phyloP scores from a whole-genome alignment of 2,113 vertebrate genomes.

The Ursus arctos region DNA sequence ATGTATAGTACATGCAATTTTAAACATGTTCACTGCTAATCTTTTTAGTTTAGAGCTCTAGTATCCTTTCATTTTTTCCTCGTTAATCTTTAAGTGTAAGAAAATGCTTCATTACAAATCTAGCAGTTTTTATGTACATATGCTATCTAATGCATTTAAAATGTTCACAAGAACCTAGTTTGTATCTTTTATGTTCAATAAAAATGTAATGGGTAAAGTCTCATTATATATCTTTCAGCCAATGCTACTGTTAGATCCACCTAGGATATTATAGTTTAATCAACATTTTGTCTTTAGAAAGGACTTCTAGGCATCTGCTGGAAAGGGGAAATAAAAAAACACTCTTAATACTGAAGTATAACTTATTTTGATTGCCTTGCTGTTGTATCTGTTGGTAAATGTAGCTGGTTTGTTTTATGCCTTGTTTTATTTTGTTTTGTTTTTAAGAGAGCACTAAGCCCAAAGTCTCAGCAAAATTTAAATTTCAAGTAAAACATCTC shows the following conservation, averaged over 20 bases:
- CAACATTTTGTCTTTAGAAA: constrained; percentile 25
- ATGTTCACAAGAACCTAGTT: neutral
- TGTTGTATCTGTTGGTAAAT: neutral
- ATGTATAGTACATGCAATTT: neutral
- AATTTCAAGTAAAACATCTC: neutral
- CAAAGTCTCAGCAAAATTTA: constrained; percentile 28
- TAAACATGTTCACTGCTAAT: neutral
- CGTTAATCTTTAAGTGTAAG: neutral
- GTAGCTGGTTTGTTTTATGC: neutral
- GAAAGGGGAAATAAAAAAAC: neutral
- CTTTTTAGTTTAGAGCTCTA: neutral
- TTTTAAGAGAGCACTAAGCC: constrained; percentile 5
- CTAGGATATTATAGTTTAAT: neutral
- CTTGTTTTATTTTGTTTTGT: neutral
- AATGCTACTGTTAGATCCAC: neutral
- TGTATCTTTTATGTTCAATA: constrained; percentile 35
- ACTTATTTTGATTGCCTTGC: neutral
- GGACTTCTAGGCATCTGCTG: neutral
- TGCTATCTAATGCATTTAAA: neutral
- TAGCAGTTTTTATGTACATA: neutral
- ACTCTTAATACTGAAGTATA: neutral
- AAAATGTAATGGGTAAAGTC: neutral
- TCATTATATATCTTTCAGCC: neutral
- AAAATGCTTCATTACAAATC: constrained; percentile 23
- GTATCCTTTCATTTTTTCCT: neutral